Conservation (phyloP, 2,888 invertebrate genomes). For the Idaea biselata region DNA sequence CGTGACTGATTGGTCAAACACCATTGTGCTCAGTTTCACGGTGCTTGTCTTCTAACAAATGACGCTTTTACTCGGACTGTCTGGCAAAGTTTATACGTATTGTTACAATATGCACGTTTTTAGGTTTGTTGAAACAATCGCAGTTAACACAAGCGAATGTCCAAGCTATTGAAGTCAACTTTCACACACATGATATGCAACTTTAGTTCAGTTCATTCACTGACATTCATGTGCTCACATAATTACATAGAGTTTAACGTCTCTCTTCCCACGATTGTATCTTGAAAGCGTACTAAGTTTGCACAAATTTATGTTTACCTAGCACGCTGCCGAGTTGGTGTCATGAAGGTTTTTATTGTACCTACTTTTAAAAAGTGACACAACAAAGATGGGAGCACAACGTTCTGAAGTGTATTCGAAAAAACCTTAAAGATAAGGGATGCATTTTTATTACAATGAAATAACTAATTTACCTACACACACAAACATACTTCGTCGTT, state of each 20-base stretch:
- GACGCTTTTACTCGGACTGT: slow-evolving; percentile 43
- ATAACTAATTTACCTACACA: background rate
- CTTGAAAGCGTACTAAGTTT: slow-evolving; percentile 53
- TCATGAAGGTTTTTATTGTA: slow-evolving; percentile 32
- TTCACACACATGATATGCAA: slow-evolving; percentile 46
- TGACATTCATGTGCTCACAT: slow-evolving; percentile 62
- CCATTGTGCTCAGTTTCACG: slow-evolving; percentile 54
- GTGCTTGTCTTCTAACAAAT: slow-evolving; percentile 56
- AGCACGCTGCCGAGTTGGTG: slow-evolving; percentile 28
- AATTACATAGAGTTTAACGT: slow-evolving; percentile 65
- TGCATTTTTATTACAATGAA: background rate
- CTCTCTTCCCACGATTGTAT: slow-evolving; percentile 72
- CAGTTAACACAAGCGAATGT: slow-evolving; percentile 19
- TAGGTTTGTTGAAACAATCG: slow-evolving; percentile 20
- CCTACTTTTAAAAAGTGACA: slow-evolving; percentile 17
- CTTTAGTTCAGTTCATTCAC: slow-evolving; percentile 54
- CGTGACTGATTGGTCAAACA: slow-evolving; percentile 53
- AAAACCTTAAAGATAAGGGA: background rate
- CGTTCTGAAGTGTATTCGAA: slow-evolving; percentile 7
- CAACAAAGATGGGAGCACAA: slow-evolving; percentile 19
- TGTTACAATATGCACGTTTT: slow-evolving; percentile 23
- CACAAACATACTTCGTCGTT: background rate
- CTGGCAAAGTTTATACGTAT: slow-evolving; percentile 26
- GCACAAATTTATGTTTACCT: slow-evolving; percentile 60
- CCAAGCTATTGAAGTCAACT: slow-evolving; percentile 33